These are phyloP conservation scores for Mormyrops boulengeri DNA, from an alignment of 2,797 vertebrate genomes.

Conservation along the genomic window DNA sequence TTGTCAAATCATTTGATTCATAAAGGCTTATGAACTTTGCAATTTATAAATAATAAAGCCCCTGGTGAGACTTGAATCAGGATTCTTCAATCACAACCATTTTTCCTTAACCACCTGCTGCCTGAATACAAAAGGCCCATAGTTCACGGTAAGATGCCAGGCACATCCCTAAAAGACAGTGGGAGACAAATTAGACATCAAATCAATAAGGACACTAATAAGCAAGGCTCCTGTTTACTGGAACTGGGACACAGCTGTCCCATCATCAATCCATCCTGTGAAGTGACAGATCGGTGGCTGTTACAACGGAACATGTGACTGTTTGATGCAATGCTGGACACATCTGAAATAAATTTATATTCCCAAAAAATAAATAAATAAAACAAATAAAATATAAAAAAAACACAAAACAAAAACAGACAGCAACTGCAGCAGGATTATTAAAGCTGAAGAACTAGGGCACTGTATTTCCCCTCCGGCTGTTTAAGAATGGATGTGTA, in stretches of 20 bases:
- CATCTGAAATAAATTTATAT: not conserved
- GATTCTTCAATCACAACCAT: not conserved
- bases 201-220: conserved; percentile 1
- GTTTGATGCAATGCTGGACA: not conserved
- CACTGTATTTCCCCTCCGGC: conserved; percentile 9
- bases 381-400: not conserved
- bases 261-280: not conserved
- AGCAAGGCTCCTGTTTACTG: not conserved
- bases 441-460: conserved; percentile 15
- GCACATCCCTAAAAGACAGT: not conserved
- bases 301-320: not conserved
- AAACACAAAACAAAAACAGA: not conserved
- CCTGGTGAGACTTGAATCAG: not conserved
- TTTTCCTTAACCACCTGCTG: conserved; percentile 6
- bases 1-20: not conserved
- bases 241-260: not conserved
- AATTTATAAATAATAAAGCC: not conserved
- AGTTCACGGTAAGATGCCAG: not conserved
- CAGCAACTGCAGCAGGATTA: conserved; percentile 3
- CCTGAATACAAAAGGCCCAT: not conserved
- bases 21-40: not conserved
- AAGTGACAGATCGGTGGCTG: not conserved
- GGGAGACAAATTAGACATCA: not conserved
- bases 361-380: not conserved
- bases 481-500: not conserved